These are phyloP conservation scores for Polyergus mexicanus DNA, from an alignment of 1,140 invertebrate genomes.

Conservation along the genomic window DNA sequence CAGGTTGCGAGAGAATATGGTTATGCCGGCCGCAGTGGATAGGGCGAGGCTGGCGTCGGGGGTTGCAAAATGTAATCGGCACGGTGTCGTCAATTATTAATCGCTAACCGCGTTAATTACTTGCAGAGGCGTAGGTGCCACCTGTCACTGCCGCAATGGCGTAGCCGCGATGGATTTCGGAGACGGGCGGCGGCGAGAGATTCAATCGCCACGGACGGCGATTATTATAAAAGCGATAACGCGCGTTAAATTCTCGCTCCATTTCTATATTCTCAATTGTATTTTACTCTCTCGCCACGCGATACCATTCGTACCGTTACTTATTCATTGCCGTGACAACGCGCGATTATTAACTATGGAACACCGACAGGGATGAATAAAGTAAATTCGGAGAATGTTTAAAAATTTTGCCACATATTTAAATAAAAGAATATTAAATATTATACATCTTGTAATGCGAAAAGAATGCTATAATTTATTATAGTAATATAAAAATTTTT, in stretches of 20 bases:
- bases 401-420: not conserved
- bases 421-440: not conserved
- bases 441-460: too few relatives aligned
- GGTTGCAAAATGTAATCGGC: conserved; percentile 85
- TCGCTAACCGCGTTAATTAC: conserved; percentile 85
- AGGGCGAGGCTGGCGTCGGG: conserved; percentile 74
- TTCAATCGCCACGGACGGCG: conserved; percentile 40
- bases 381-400: too few relatives aligned
- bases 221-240: conserved; percentile 55
- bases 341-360: too few relatives aligned
- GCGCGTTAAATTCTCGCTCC: conserved; percentile 55
- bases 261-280: conserved; percentile 16
- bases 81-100: conserved; percentile 85
- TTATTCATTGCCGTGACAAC: not conserved
- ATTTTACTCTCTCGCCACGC: too few relatives aligned
- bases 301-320: not conserved
- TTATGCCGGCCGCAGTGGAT: conserved; percentile 70
- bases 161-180: conserved; percentile 73
- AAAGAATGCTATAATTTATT: too few relatives aligned
- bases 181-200: conserved; percentile 35
- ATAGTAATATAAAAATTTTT: too few relatives aligned
- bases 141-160: conserved; percentile 80
- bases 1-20: conserved; percentile 73
- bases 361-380: too few relatives aligned
- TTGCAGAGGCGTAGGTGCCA: conserved; percentile 78